These are phyloP conservation scores for Sesia bembeciformis DNA, from an alignment of 2,888 invertebrate genomes.

Conservation along the genomic window DNA sequence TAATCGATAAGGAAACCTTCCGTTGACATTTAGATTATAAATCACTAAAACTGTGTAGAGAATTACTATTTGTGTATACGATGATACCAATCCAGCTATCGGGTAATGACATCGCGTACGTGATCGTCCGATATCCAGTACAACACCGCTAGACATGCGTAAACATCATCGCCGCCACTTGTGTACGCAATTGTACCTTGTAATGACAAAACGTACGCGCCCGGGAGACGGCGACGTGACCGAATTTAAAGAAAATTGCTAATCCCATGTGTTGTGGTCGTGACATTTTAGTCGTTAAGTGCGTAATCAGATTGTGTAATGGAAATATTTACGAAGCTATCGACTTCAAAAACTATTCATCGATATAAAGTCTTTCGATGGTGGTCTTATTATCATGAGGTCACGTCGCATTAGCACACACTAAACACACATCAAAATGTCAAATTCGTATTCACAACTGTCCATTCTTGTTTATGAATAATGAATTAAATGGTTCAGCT, in stretches of 20 bases:
- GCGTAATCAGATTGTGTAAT: not conserved
- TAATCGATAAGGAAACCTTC: too few relatives aligned
- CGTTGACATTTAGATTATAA: too few relatives aligned
- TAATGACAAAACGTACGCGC: slow-evolving; percentile 24
- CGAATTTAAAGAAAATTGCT: slow-evolving; percentile 23
- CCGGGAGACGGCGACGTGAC: slow-evolving; percentile 34
- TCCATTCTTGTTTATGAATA: too few relatives aligned
- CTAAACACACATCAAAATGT: too few relatives aligned
- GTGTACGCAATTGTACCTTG: slow-evolving; percentile 28
- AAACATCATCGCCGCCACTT: slow-evolving; percentile 9
- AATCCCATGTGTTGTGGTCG: not conserved
- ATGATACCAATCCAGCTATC: slow-evolving; percentile 18
- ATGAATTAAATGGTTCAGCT: too few relatives aligned
- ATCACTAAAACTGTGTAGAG: too few relatives aligned
- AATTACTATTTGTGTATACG: too few relatives aligned
- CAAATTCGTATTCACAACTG: too few relatives aligned
- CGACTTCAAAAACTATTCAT: too few relatives aligned
- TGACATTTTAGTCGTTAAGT: not conserved
- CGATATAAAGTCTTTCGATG: too few relatives aligned
- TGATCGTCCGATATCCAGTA: slow-evolving; percentile 29
- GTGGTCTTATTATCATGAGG: too few relatives aligned
- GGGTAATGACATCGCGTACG: slow-evolving; percentile 51
- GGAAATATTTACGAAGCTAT: not conserved
- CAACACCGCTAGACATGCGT: slow-evolving; percentile 14
- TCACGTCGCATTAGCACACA: too few relatives aligned